Evolutionary conservation across 2,888 invertebrate genomes (phyloP), one percentile per base, ranked within the genome.

Genomic region (Zaprionus bogoriensis): DNA sequence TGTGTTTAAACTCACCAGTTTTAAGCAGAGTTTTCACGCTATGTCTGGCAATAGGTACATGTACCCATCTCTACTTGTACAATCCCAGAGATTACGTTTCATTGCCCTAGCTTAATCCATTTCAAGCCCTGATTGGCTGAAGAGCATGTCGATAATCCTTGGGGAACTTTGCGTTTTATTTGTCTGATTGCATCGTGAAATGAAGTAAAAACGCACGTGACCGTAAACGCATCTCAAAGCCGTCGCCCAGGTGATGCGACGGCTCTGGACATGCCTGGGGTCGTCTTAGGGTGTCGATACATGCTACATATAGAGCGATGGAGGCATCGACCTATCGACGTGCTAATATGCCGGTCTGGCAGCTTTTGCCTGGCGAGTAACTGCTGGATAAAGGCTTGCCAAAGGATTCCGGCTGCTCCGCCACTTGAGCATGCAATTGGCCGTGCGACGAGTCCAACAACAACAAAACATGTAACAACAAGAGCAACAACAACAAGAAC

Each of bases 351-450:
- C 60, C 54, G 51, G 44, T 38, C 38, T 41, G 41, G 44, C 51
- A 44, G 48, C 48, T 55, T 48, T 41, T 27, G 17, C 23, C 44
- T 63, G 60, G 57, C 50, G 58, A 30, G 27, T 36, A 10, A 46
- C 32, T 27, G n/a, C n/a, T n/a, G n/a, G n/a, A n/a, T n/a, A 62
- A 44, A 46, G 53, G 44, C 28, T 22, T 27, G 51, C 47, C 42
- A 46, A 44, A 41, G 27, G 45, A 66, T 62, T 73, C 62, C 55
- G 63, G 46, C 63, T 59, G 75, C 42, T 44, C 27, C 60, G 74
- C 41, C 76, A 76, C 83, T 83, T 83, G 61, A 63, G 50, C 67
- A 46, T 71, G 80, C 87, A 86, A 86, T 82, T 87, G 87, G 84
- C 67, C 87, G 61, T 86, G 83, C 73, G 66, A 57, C 69, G 63